These are phyloP conservation scores for Orestias chungarensis DNA, from an alignment of 2,797 vertebrate genomes.

Conservation along the genomic window DNA sequence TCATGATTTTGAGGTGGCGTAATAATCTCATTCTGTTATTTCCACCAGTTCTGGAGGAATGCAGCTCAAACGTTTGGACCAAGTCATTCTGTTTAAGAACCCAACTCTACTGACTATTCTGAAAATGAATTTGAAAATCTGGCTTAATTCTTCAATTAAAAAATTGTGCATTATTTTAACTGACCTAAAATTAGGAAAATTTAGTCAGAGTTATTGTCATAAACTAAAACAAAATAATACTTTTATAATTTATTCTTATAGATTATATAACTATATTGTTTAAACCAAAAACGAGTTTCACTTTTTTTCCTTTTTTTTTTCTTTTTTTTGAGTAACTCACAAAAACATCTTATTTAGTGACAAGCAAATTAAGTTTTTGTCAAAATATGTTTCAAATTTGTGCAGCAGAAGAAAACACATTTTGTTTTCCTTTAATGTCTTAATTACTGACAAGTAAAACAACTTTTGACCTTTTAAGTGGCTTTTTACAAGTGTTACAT, in stretches of 20 bases:
- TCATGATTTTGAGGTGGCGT: background rate
- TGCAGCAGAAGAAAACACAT: constrained; percentile 11
- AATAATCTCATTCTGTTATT: background rate
- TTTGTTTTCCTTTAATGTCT: background rate
- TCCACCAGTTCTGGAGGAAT: background rate
- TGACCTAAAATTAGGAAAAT: background rate
- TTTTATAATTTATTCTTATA: background rate
- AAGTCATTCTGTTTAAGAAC: background rate
- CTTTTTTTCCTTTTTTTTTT: too few species aligned
- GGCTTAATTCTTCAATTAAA: too few species aligned
- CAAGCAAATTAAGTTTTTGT: background rate
- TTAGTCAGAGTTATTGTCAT: background rate
- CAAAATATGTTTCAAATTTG: background rate
- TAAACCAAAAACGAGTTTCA: background rate
- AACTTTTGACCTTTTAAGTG: constrained; percentile 29
- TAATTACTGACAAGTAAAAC: constrained; percentile 8
- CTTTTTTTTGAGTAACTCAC: background rate
- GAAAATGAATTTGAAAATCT: background rate
- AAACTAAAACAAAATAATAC: background rate
- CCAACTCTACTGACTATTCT: background rate
- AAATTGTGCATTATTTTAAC: background rate
- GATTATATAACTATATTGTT: background rate
- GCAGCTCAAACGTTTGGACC: background rate
- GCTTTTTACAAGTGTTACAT: constrained; percentile 37
- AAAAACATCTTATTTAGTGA: background rate